Conservation (phyloP, 2,888 invertebrate species). For the Clostera curtula region DNA sequence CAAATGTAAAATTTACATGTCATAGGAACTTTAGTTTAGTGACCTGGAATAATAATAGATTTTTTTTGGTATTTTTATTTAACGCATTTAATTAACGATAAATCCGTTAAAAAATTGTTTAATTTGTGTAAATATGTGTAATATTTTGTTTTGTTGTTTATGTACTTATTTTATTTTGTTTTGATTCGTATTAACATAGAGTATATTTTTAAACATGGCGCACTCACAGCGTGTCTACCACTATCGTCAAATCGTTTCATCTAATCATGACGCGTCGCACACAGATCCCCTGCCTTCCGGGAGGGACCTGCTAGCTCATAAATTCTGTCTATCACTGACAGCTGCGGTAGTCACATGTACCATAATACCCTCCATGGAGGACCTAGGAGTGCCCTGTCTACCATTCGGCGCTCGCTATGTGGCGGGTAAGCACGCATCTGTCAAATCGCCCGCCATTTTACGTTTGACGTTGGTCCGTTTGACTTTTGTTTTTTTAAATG, state of each 20-base stretch:
- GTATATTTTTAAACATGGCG: background rate
- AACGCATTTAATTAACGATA: too few relatives aligned
- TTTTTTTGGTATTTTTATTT: too few relatives aligned
- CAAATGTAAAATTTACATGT: too few relatives aligned
- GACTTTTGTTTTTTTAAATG: constrained; percentile 22
- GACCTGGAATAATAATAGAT: too few relatives aligned
- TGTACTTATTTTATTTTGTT: too few relatives aligned
- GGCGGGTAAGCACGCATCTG: constrained; percentile 45
- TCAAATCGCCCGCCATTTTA: constrained; percentile 33
- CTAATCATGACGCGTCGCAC: constrained; percentile 26
- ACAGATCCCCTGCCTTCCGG: constrained; percentile 47
- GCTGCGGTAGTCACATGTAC: constrained; percentile 55
- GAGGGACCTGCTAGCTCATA: constrained; percentile 54
- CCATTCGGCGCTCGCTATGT: constrained; percentile 56
- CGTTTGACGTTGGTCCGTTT: constrained; percentile 31
- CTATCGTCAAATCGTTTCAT: constrained; percentile 6
- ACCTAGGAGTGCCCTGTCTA: constrained; percentile 30
- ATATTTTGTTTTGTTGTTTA: too few relatives aligned
- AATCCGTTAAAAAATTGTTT: too few relatives aligned
- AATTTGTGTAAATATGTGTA: too few relatives aligned
- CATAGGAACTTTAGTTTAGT: too few relatives aligned
- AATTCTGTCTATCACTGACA: constrained; percentile 70
- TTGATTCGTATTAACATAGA: too few relatives aligned
- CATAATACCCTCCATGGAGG: constrained; percentile 40
- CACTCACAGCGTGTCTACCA: background rate